A percentile compares a stretch with the other conserved stretches of the same genome.
phyloP scores from a whole-genome alignment of 2,797 vertebrate genomes.

The Eulemur albifrons region DNA sequence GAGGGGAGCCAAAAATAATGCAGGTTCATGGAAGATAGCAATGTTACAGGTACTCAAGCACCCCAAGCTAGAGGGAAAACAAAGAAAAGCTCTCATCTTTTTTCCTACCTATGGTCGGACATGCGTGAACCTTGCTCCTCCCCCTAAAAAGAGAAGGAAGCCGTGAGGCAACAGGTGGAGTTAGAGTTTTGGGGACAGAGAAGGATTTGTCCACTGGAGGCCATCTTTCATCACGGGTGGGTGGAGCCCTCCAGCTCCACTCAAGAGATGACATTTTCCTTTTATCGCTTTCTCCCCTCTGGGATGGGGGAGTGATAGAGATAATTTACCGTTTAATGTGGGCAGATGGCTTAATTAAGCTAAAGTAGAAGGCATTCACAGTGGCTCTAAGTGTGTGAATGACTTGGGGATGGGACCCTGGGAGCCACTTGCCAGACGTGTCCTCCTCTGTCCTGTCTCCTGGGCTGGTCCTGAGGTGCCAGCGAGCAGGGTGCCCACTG shows the following conservation, averaged over 20 bases:
- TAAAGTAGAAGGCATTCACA: slow-evolving; percentile 64
- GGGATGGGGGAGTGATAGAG: slow-evolving; percentile 69
- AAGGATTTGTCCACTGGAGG: not conserved
- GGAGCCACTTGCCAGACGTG: not conserved
- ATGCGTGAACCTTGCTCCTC: not conserved
- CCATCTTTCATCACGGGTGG: not conserved
- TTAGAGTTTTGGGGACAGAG: not conserved
- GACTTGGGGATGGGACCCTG: not conserved
- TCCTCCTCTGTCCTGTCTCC: not conserved
- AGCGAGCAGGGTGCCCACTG: rapidly evolving
- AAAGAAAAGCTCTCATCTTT: not conserved
- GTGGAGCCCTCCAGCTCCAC: not conserved
- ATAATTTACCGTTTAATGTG: slow-evolving; percentile 79
- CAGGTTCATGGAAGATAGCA: not conserved
- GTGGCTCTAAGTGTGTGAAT: slow-evolving; percentile 11
- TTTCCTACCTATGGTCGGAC: not conserved
- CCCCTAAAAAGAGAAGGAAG: not conserved
- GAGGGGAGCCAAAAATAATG: not conserved
- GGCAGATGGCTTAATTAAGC: slow-evolving; percentile 83
- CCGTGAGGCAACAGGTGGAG: not conserved
- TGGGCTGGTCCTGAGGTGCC: not conserved
- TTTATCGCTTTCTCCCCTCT: slow-evolving; percentile 30
- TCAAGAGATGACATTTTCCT: not conserved
- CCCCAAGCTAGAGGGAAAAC: not conserved
- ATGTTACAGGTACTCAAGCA: not conserved